Base-by-base conservation (phyloP, 2,888 invertebrate genomes). In the Sphaerophoria taeniata region DNA sequence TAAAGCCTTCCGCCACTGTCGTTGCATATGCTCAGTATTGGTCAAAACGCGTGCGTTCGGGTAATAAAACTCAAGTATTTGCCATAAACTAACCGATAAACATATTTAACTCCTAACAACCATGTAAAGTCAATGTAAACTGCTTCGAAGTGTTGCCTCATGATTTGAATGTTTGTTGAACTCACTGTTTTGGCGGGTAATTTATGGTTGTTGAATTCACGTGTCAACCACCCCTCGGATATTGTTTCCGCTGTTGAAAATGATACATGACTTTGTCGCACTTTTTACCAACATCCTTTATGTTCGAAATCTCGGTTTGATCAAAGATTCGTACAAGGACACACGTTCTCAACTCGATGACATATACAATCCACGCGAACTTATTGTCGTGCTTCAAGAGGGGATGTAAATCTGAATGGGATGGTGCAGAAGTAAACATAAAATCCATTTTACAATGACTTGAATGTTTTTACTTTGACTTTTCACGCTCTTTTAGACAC, bases 201-300 rank as follows among this genome's bases (percentile, higher is more conserved):
- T 92, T 92, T 92, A 92, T 91, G 89, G 89, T 87, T 89, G 82
- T 88, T 89, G 90, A 7, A 90, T 90, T 92, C 92, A 92, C 92
- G 92, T 92, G 92, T 90, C 92, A 90, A 90, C 91, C 92, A 89
- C 88, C 89, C 89, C 88, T 83, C 87, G 76, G 87, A 84, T 88
- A 89, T 89, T 89, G 88, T 88, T 89, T 88, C 89, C 89, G 89
- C 81, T 87, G 55, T 69, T 55, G 72, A 75, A 85, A 87, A 88
- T 87, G 88, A 88, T 88, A 81, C 88, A 88, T 87, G 88, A 82
- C 87, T 86, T 74, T 83, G 79, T 75, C 73, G 75, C 84, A 87
- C 79, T 63, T 72, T 7, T 43, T 72, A 67, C 34, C 39, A 67
- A 65, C 65, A 65, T 71, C 70, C 71, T n/a, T 67, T 71, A 47